Conservation (phyloP, 2,797 vertebrate species). For the Channa striata region DNA sequence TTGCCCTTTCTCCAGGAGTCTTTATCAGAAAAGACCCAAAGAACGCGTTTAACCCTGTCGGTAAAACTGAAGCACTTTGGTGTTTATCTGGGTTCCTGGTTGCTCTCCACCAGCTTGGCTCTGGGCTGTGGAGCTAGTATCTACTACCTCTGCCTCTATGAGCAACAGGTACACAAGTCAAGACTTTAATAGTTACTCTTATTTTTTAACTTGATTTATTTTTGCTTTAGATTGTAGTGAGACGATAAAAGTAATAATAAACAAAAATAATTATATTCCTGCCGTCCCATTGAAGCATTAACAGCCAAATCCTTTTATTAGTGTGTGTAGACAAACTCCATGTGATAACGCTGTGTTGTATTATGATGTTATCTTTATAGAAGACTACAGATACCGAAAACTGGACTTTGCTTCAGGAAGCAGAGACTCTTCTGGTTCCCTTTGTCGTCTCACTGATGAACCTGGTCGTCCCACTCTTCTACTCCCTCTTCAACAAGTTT, state of each 20-base stretch:
- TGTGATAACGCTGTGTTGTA: conserved; percentile 8
- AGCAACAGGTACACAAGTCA: conserved; percentile 55
- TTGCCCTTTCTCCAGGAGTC: conserved; percentile 84
- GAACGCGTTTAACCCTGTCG: conserved; percentile 65
- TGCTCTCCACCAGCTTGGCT: conserved; percentile 83
- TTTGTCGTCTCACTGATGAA: conserved; percentile 90
- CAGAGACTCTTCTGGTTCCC: conserved; percentile 89
- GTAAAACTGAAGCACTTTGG: conserved; percentile 75
- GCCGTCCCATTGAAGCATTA: too few relatives aligned
- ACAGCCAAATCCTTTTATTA: not conserved
- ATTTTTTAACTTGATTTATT: conserved; percentile 1
- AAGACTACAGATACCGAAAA: conserved; percentile 1
- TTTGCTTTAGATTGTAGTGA: not conserved
- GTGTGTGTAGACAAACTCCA: not conserved
- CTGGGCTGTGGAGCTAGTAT: conserved; percentile 84
- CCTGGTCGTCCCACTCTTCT: conserved; percentile 88
- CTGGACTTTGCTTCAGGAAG: conserved; percentile 77
- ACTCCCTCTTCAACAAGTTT: conserved; percentile 88
- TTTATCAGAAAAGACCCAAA: conserved; percentile 83
- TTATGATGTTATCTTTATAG: conserved; percentile 46
- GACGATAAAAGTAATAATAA: not conserved
- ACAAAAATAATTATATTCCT: not conserved
- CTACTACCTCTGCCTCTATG: conserved; percentile 84
- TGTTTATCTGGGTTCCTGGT: conserved; percentile 85
- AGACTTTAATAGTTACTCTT: not conserved